phyloP scores from a whole-genome alignment of 2,888 invertebrate genomes.

The Hirtodrosophila cameraria region DNA sequence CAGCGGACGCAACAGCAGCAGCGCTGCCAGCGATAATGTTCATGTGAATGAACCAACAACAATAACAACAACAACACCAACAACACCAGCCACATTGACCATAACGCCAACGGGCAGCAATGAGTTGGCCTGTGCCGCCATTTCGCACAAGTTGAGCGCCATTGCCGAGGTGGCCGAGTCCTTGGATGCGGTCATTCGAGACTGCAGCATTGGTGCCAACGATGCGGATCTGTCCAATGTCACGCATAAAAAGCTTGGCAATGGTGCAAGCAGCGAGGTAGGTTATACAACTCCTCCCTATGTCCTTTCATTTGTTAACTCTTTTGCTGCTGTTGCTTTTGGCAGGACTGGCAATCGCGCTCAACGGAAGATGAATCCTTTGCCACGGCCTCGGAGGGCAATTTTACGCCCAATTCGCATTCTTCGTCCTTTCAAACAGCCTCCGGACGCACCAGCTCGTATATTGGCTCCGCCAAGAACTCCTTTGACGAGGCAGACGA shows the following conservation, averaged over 20 bases:
- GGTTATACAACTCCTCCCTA: conserved; percentile 7
- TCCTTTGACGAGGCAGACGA: conserved; percentile 83
- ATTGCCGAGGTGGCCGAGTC: conserved; percentile 89
- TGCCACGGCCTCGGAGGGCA: conserved; percentile 89
- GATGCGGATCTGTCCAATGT: conserved; percentile 39
- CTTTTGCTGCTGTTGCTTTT: conserved; percentile 1
- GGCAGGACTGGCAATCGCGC: conserved; percentile 84
- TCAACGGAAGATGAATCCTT: conserved; percentile 87
- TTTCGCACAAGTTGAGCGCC: conserved; percentile 87
- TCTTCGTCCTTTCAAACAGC: conserved; percentile 89
- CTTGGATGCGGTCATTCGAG: conserved; percentile 86
- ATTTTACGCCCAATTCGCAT: conserved; percentile 87
- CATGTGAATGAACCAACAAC: conserved; percentile 38
- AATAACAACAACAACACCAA: conserved; percentile 79
- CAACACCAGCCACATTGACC: conserved; percentile 59
- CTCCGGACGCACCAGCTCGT: conserved; percentile 87
- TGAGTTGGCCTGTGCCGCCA: conserved; percentile 87
- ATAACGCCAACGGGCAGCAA: conserved; percentile 85
- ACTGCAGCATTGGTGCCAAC: conserved; percentile 52
- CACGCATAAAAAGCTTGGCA: conserved; percentile 76
- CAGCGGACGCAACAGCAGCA: conserved; percentile 67
- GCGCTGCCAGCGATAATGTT: conserved; percentile 36
- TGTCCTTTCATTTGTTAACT: not conserved
- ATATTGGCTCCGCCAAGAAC: conserved; percentile 85
- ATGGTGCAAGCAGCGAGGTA: conserved; percentile 71